phyloP scores from a whole-genome alignment of 2,797 vertebrate species.

The Microctenopoma lineatum region DNA sequence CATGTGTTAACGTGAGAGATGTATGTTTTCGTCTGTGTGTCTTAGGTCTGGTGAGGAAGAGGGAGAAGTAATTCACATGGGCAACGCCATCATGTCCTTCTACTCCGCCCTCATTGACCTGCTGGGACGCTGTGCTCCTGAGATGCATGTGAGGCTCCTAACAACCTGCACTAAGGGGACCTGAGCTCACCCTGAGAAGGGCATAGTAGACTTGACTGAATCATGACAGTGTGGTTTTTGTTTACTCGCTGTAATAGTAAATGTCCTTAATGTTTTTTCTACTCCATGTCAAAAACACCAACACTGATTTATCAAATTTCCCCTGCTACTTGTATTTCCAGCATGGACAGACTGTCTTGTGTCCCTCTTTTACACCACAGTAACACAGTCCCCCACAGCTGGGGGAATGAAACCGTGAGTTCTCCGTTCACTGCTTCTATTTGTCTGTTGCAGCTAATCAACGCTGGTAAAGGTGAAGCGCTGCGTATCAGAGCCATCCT shows the following conservation, averaged over 20 bases:
- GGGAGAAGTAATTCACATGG: slow-evolving; percentile 94
- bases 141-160: slow-evolving; percentile 92
- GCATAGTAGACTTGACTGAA: neutral
- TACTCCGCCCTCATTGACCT: slow-evolving; percentile 98
- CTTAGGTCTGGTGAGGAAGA: slow-evolving; percentile 87
- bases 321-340: neutral
- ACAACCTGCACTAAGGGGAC: neutral
- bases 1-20: neutral
- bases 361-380: neutral
- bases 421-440: neutral
- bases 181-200: too few species aligned
- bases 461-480: slow-evolving; percentile 97
- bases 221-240: too few species aligned
- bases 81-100: slow-evolving; percentile 99
- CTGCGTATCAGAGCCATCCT: slow-evolving; percentile 96
- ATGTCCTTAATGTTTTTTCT: too few species aligned
- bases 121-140: slow-evolving; percentile 97
- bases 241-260: neutral
- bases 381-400: neutral
- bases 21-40: slow-evolving; percentile 22
- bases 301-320: neutral
- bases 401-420: neutral
- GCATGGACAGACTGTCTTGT: neutral
- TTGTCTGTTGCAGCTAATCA: slow-evolving; percentile 88
- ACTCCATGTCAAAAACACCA: neutral